These are phyloP conservation scores for Xiphorhynchus erythropygius DNA, from an alignment of 2,797 vertebrate species.

Conservation along the genomic window DNA sequence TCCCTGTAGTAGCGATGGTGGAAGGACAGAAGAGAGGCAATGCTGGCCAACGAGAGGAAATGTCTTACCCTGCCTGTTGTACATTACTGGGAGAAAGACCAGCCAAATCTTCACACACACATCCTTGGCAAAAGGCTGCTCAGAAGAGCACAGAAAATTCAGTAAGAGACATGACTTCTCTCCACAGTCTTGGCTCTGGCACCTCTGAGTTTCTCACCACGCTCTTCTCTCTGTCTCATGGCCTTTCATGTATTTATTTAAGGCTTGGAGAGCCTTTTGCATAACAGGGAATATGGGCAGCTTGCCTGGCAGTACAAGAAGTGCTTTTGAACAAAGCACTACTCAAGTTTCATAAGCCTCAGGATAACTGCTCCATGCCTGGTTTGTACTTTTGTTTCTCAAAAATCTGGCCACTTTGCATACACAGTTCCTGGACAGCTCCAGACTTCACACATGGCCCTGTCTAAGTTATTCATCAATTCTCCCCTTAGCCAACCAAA, in stretches of 20 bases:
- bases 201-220: neutral
- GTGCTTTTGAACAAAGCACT: neutral
- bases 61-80: neutral
- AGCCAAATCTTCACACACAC: neutral
- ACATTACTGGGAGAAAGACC: neutral
- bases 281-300: neutral
- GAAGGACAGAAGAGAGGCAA: neutral
- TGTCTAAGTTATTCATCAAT: neutral
- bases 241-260: slow-evolving; percentile 23
- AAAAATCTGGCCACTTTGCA: neutral
- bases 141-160: neutral
- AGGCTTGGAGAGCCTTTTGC: neutral
- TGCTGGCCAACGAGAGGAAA: neutral
- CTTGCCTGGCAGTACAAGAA: neutral
- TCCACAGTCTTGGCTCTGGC: neutral
- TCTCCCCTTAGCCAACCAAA: neutral
- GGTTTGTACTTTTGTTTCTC: neutral
- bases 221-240: neutral
- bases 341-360: neutral
- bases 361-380: neutral
- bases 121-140: neutral
- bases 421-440: neutral
- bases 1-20: neutral
- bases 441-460: neutral
- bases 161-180: neutral